Conservation (phyloP, 2,888 invertebrate species). For the Ligdia adustata region DNA sequence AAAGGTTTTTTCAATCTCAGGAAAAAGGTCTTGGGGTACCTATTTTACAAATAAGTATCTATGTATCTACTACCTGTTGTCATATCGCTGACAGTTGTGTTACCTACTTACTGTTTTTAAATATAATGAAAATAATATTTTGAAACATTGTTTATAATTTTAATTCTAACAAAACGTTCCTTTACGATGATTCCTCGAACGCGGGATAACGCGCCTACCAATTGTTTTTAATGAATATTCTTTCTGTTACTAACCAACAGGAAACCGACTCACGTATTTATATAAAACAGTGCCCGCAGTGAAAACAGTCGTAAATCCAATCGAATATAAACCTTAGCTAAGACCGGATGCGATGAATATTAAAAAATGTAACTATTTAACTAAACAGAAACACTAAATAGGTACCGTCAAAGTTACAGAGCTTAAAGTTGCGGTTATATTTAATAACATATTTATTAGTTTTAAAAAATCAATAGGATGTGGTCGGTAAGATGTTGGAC, state of each 20-base stretch:
- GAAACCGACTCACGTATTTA: slow-evolving; percentile 76
- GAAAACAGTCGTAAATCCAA: slow-evolving; percentile 82
- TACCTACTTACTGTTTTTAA: too few species aligned
- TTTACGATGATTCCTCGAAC: slow-evolving; percentile 17
- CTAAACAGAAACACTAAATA: slow-evolving; percentile 59
- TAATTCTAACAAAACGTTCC: slow-evolving; percentile 13
- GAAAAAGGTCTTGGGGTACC: too few species aligned
- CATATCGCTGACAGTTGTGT: too few species aligned
- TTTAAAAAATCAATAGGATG: slow-evolving; percentile 71
- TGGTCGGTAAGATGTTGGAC: slow-evolving; percentile 59
- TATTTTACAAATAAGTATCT: too few species aligned
- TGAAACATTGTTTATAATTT: too few species aligned
- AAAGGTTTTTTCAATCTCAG: too few species aligned
- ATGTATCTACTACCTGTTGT: too few species aligned
- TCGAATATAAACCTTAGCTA: slow-evolving; percentile 74
- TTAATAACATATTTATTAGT: slow-evolving; percentile 66
- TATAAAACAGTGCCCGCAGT: slow-evolving; percentile 78
- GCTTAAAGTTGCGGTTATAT: slow-evolving; percentile 65
- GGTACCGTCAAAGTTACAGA: slow-evolving; percentile 53
- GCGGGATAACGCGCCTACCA: slow-evolving; percentile 38
- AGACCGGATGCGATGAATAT: slow-evolving; percentile 73
- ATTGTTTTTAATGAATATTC: slow-evolving; percentile 77
- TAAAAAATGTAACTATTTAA: slow-evolving; percentile 75
- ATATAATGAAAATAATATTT: too few species aligned
- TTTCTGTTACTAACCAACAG: slow-evolving; percentile 75